Evolutionary conservation across 2,113 vertebrate species (phyloP).

Genomic region (Zingel zingel): DNA sequence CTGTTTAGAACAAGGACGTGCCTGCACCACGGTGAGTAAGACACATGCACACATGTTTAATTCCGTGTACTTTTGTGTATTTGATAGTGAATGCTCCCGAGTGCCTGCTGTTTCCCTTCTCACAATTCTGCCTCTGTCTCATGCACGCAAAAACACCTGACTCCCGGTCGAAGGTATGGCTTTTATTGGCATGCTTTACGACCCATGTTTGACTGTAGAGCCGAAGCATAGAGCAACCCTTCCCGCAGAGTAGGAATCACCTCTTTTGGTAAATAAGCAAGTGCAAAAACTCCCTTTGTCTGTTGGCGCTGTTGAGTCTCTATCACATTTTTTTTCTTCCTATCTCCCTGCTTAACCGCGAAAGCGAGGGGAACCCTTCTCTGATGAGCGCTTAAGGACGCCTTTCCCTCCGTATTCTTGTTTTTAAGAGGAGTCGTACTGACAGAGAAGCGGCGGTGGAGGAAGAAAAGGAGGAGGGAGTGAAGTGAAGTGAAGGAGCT

Average conservation of each 20-base stretch:
- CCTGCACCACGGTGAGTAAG: constrained; percentile 89
- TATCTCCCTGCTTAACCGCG: constrained; percentile 65
- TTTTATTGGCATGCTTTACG: constrained; percentile 55
- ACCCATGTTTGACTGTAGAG: constrained; percentile 75
- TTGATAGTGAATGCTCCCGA: constrained; percentile 73
- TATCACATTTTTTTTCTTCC: constrained; percentile 67
- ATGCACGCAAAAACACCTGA: constrained; percentile 48
- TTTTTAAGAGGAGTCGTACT: constrained; percentile 60
- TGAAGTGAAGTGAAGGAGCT: constrained; percentile 51
- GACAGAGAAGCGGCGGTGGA: constrained; percentile 42
- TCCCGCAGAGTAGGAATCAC: constrained; percentile 91
- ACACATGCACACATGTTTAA: constrained; percentile 82
- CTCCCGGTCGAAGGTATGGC: constrained; percentile 42
- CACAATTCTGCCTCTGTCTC: constrained; percentile 33
- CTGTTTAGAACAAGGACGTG: constrained; percentile 60
- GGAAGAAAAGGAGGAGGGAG: constrained; percentile 32
- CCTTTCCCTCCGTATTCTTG: constrained; percentile 47
- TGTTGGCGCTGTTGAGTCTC: constrained; percentile 92
- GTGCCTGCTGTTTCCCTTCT: constrained; percentile 33
- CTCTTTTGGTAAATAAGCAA: constrained; percentile 88
- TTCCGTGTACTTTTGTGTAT: constrained; percentile 76
- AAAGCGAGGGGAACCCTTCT: constrained; percentile 80
- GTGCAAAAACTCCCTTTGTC: constrained; percentile 86
- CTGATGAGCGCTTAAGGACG: constrained; percentile 66
- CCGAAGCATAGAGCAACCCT: constrained; percentile 79